These are phyloP conservation scores for Fulmarus glacialis DNA, from an alignment of 2,113 vertebrate species.

Conservation along the genomic window DNA sequence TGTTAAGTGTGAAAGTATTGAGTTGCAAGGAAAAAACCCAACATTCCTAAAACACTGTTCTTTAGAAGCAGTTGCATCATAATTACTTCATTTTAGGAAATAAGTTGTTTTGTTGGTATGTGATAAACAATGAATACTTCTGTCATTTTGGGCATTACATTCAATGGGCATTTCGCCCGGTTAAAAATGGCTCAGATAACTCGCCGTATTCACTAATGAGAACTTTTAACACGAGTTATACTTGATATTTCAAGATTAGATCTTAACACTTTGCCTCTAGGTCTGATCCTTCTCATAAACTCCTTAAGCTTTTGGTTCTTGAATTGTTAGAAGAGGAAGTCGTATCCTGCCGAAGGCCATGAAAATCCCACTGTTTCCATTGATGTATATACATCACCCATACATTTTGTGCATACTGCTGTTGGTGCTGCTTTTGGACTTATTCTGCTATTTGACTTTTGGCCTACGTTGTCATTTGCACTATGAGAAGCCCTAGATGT, in stretches of 20 bases:
- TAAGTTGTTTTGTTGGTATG: not conserved
- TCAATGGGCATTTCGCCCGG: not conserved
- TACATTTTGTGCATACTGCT: not conserved
- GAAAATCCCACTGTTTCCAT: not conserved
- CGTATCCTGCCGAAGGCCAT: not conserved
- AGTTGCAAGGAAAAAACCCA: not conserved
- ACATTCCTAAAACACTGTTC: not conserved
- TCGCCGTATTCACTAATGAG: not conserved
- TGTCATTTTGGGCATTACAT: not conserved
- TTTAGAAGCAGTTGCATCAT: not conserved
- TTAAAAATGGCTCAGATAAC: not conserved
- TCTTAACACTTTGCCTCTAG: not conserved
- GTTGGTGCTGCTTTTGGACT: not conserved
- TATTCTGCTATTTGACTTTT: not conserved
- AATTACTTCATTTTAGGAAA: not conserved
- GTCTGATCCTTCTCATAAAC: not conserved
- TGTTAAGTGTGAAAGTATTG: not conserved
- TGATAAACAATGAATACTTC: not conserved
- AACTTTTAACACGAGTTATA: not conserved
- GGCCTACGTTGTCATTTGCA: rapidly evolving
- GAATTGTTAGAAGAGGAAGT: not conserved
- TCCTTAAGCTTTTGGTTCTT: not conserved
- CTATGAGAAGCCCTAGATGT: not conserved
- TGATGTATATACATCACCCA: not conserved
- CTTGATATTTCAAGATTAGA: not conserved